Evolutionary conservation across 2,113 vertebrate genomes (phyloP), one percentile per base, ranked within the genome.

Genomic region (Ammodytes marinus): DNA sequence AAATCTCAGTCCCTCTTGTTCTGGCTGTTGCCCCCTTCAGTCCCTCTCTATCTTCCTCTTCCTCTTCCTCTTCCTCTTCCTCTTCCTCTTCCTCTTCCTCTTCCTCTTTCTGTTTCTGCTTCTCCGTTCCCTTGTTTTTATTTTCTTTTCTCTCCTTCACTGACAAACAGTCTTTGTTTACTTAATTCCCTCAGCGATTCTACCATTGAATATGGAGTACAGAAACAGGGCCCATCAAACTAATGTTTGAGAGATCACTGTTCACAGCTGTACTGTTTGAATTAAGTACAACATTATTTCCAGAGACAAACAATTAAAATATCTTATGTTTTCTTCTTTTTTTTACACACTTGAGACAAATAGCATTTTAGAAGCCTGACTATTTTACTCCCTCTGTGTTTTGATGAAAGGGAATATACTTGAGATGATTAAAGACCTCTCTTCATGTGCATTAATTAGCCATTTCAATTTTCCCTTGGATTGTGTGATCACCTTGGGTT

Each of bases 361-460:
- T 89, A 86, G 78, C 68, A 83, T 85, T 92, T 88, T 73, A 87
- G 84, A 57, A 79, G 65, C 46, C 46, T 73, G 46, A 17, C 42
- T 61, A 59, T 76, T 77, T 67, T 59, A 67, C 63, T 80, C 80
- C 50, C 79, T 86, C 55, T 65, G 81, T 63, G 77, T 43, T 89
- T 91, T 93, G 79, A 93, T 93, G 68, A 93, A 92, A 94, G 79
- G 69, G 58, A 83, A 79, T 65, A 61, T 70, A 69, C 77, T 78
- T 78, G 77, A 79, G 86, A 90, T 91, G 88, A 94, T 91, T 85
- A 89, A 91, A 91, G 82, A 82, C 76, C 68, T 84, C 84, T 67
- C 42, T 66, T 40, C 55, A 79, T 87, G 69, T 74, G 55, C 84
- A 84, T 87, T 91, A 89, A 90, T 92, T 90, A 88, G 85, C 72